These are phyloP conservation scores for Halichoerus grypus DNA, from an alignment of 2,113 vertebrate genomes.

Conservation along the genomic window DNA sequence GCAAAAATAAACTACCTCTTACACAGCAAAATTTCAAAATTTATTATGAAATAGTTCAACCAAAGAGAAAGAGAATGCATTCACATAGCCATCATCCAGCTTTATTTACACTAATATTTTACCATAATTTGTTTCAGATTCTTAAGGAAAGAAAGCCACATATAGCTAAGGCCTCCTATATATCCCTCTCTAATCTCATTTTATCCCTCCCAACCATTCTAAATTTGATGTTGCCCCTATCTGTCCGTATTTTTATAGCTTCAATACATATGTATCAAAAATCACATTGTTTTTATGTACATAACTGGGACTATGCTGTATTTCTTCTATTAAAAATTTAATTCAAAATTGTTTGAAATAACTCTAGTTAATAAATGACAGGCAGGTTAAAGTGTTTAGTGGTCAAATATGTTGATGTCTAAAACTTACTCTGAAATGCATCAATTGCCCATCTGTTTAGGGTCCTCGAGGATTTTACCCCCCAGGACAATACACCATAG, in stretches of 20 bases:
- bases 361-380: neutral
- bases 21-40: neutral
- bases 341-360: slow-evolving; percentile 39
- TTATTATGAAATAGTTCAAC: neutral
- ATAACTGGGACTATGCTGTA: neutral
- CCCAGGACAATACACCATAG: neutral
- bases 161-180: neutral
- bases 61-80: slow-evolving; percentile 13
- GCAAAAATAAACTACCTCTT: neutral
- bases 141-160: neutral
- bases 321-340: neutral
- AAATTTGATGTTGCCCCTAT: neutral
- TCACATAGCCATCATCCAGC: neutral
- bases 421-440: neutral
- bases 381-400: neutral
- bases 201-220: neutral
- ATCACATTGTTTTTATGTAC: neutral
- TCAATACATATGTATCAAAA: neutral
- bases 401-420: neutral
- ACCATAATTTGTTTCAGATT: neutral
- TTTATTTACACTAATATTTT: slow-evolving; percentile 33
- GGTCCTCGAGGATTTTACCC: neutral
- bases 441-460: neutral
- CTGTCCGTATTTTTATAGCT: neutral
- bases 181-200: neutral